Conservation (phyloP, 2,113 vertebrate genomes). For the Bubalus kerabau region DNA sequence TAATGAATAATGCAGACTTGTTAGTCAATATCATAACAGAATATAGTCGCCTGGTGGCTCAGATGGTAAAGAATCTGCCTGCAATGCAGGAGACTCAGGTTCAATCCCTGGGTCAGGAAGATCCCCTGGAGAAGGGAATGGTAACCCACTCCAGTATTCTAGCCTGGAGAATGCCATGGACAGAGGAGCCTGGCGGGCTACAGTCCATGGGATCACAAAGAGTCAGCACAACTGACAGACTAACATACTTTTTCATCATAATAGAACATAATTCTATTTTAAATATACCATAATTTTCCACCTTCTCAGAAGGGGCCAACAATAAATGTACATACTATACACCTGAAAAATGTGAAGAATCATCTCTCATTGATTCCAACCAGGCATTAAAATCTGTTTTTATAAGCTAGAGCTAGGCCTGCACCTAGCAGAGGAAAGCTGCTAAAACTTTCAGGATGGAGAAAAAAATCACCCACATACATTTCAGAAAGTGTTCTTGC, state of each 20-base stretch:
- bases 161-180: background rate
- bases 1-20: background rate
- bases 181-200: background rate
- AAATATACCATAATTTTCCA: slow-evolving; percentile 16
- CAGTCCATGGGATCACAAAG: background rate
- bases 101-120: background rate
- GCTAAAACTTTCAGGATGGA: background rate
- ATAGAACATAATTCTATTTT: slow-evolving; percentile 27
- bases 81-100: background rate
- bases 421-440: background rate
- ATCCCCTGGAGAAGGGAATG: background rate
- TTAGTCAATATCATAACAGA: slow-evolving; percentile 11
- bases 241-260: background rate
- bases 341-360: background rate
- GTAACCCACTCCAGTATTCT: background rate
- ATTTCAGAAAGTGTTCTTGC: background rate
- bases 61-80: background rate
- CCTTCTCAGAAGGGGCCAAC: background rate
- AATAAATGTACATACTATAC: background rate
- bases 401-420: background rate
- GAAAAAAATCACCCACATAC: background rate
- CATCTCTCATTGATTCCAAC: background rate
- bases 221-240: background rate
- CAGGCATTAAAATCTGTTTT: background rate
- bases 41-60: background rate